These are phyloP conservation scores for Stramonita haemastoma DNA, from an alignment of 2,888 invertebrate species.

Conservation along the genomic window DNA sequence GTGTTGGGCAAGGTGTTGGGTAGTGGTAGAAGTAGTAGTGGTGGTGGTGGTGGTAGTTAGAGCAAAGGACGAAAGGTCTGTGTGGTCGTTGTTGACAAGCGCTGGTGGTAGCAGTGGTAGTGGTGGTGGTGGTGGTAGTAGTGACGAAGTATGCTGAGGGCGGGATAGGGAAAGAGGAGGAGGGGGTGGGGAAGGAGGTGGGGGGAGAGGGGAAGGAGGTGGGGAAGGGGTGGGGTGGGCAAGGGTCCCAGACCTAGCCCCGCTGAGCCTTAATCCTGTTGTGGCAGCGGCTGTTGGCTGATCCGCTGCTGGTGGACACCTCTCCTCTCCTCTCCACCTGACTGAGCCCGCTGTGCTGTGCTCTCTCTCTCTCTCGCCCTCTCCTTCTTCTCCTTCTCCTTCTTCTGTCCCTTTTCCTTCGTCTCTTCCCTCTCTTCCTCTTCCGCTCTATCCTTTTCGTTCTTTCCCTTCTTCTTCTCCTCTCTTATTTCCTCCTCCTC, in stretches of 20 bases:
- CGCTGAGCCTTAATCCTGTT: neutral
- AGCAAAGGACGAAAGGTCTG: no score
- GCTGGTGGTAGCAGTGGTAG: neutral
- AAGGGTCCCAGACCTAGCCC: neutral
- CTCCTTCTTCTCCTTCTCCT: neutral
- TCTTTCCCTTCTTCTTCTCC: neutral
- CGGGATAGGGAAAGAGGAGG: neutral
- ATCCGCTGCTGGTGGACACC: neutral
- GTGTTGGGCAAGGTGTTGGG: no score
- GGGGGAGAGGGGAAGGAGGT: neutral
- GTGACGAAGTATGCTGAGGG: neutral
- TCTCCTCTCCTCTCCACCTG: neutral
- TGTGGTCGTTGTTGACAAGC: neutral
- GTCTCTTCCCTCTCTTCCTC: neutral
- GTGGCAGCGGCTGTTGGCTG: neutral
- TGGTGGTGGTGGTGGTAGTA: neutral
- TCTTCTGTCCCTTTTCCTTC: neutral
- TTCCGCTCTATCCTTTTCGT: neutral
- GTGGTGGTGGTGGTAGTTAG: no score
- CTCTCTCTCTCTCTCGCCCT: neutral
- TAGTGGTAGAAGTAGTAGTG: no score
- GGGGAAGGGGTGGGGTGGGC: neutral
- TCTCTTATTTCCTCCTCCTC: neutral
- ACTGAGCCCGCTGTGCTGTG: neutral
- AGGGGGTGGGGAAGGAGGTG: neutral